phyloP scores from a whole-genome alignment of 1,140 invertebrate genomes.

The Amphibalanus amphitrite region DNA sequence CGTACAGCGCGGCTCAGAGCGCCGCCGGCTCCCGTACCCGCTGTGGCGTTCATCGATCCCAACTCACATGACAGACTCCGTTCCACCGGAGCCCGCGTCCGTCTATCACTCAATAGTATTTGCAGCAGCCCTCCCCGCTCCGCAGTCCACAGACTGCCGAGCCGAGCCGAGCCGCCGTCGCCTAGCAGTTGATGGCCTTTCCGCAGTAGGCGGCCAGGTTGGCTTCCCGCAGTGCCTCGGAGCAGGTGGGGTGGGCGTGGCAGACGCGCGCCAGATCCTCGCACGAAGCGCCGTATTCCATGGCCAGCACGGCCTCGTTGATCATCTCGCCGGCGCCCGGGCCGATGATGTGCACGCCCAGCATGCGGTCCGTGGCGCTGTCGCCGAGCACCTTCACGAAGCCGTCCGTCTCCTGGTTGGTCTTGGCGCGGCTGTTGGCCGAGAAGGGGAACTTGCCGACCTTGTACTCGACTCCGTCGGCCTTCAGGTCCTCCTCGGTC shows the following conservation, averaged over 20 bases:
- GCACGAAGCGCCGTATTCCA: conserved; percentile 97
- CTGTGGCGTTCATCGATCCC: too few species aligned
- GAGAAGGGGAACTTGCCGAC: conserved; percentile 95
- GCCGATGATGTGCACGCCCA: conserved; percentile 95
- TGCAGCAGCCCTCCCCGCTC: too few species aligned
- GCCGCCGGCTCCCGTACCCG: too few species aligned
- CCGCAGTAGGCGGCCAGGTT: conserved; percentile 89
- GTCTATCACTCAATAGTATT: too few species aligned
- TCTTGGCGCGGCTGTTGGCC: conserved; percentile 96
- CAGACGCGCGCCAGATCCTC: conserved; percentile 97
- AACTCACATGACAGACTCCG: too few species aligned
- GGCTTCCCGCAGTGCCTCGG: conserved; percentile 94
- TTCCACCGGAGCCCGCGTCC: too few species aligned
- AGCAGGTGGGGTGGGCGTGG: conserved; percentile 96
- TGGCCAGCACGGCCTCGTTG: conserved; percentile 91
- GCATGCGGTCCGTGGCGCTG: conserved; percentile 80
- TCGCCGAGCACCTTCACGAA: conserved; percentile 92
- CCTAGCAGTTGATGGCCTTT: conserved; percentile 88
- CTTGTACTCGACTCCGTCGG: conserved; percentile 84
- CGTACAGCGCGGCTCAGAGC: too few species aligned
- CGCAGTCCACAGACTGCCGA: too few species aligned
- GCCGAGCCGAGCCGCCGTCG: too few species aligned
- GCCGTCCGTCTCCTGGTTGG: conserved; percentile 93
- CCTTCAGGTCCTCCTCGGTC: conserved; percentile 89
- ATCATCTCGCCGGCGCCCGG: conserved; percentile 45